Evolutionary conservation across 2,888 invertebrate genomes (phyloP).

Genomic region (Drosophila mettleri): DNA sequence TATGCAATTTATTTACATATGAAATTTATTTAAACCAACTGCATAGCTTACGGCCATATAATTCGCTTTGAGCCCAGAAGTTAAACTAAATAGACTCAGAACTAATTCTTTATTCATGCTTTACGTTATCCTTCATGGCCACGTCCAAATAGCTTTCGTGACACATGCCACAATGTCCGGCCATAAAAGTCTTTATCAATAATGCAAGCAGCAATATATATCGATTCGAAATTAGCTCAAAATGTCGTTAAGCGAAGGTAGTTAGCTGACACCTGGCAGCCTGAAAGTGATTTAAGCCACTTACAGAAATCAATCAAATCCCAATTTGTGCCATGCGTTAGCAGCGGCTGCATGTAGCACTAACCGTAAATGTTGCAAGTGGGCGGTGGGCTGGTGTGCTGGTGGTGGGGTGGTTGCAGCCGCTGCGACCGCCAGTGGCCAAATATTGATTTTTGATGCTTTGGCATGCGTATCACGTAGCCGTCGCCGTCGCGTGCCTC

Average conservation of each 20-base stretch:
- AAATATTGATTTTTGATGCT: slow-evolving; percentile 55
- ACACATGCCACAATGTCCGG: not conserved
- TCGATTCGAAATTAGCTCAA: slow-evolving; percentile 2
- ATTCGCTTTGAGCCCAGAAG: not conserved
- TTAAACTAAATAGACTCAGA: not conserved
- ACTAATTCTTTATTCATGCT: not conserved
- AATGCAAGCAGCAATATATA: not conserved
- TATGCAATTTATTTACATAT: too few species aligned
- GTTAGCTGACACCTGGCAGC: not conserved
- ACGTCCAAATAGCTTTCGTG: not conserved
- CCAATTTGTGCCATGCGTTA: not conserved
- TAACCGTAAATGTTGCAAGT: not conserved
- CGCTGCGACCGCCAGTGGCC: slow-evolving; percentile 19
- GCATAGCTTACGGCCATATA: too few species aligned
- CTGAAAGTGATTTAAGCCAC: slow-evolving; percentile 6
- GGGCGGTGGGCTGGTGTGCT: not conserved
- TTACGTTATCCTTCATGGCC: not conserved
- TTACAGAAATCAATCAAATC: slow-evolving; percentile 37
- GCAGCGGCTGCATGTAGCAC: not conserved
- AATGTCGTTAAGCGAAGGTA: slow-evolving; percentile 4
- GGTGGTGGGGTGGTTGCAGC: not conserved
- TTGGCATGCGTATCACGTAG: slow-evolving; percentile 58
- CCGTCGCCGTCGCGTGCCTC: not conserved
- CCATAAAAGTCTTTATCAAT: slow-evolving; percentile 1
- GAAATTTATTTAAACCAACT: too few species aligned